Percentiles rank a stretch among this genome's conserved stretches.
These are phyloP conservation scores for Trachelipus rathkii DNA, from an alignment of 1,140 invertebrate species.

Conservation along the genomic window DNA sequence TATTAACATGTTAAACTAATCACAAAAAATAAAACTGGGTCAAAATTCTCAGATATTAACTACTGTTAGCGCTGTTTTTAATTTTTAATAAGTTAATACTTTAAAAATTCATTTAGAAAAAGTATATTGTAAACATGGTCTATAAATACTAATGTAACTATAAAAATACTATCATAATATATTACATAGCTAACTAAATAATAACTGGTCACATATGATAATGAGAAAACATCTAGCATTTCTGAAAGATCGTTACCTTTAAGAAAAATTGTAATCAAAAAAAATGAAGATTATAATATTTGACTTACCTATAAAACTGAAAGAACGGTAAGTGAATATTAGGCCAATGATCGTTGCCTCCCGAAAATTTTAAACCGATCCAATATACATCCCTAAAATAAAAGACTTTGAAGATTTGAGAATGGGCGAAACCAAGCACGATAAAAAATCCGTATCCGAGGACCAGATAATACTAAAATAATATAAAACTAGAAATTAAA, in stretches of 20 bases:
- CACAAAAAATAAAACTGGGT: too few relatives aligned
- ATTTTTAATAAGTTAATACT: too few relatives aligned
- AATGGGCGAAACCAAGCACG: constrained; percentile 84
- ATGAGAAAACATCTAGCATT: not conserved
- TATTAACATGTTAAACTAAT: too few relatives aligned
- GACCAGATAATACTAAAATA: constrained; percentile 77
- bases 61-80: too few relatives aligned
- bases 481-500: too few relatives aligned
- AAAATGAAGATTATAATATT: not conserved
- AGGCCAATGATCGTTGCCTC: constrained; percentile 81
- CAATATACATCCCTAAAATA: constrained; percentile 92
- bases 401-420: constrained; percentile 85
- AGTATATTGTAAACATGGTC: too few relatives aligned
- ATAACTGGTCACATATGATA: not conserved
- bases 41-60: too few relatives aligned
- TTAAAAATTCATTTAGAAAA: too few relatives aligned
- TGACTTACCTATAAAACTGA: constrained; percentile 65
- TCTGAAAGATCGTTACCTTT: not conserved
- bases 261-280: not conserved
- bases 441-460: constrained; percentile 82
- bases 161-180: not conserved
- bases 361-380: constrained; percentile 88
- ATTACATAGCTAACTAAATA: not conserved
- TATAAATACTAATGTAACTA: not conserved
- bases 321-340: constrained; percentile 81